phyloP scores from a whole-genome alignment of 2,797 vertebrate species.

The Arctocebus calabarensis region DNA sequence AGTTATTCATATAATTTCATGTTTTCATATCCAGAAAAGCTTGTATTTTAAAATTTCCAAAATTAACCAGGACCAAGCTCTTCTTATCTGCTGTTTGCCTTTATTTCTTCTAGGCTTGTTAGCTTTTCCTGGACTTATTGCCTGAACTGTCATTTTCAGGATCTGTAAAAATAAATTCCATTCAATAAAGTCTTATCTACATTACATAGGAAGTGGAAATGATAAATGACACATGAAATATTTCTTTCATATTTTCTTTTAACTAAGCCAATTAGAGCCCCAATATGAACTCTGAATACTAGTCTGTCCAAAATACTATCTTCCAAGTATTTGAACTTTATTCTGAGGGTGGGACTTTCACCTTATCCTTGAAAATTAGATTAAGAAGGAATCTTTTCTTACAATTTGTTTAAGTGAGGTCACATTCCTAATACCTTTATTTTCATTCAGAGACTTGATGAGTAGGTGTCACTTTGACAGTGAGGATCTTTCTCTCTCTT shows the following conservation, averaged over 20 bases:
- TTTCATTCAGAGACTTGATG: conserved; percentile 83
- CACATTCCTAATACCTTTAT: conserved; percentile 59
- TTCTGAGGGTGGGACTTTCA: conserved; percentile 69
- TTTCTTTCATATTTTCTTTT: conserved; percentile 70
- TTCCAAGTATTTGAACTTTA: conserved; percentile 51
- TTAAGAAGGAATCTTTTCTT: conserved; percentile 80
- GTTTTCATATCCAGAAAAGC: conserved; percentile 34
- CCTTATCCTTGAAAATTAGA: conserved; percentile 72
- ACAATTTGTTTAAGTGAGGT: conserved; percentile 79
- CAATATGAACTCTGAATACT: background rate
- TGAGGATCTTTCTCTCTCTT: conserved; percentile 80
- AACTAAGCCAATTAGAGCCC: conserved; percentile 46
- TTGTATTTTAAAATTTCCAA: conserved; percentile 8
- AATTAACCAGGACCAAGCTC: conserved; percentile 32
- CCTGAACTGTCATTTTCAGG: conserved; percentile 14
- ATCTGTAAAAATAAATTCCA: conserved; percentile 68
- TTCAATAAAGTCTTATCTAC: conserved; percentile 16
- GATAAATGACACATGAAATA: conserved; percentile 37
- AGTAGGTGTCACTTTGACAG: conserved; percentile 84
- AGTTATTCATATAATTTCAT: conserved; percentile 25
- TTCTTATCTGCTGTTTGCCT: background rate
- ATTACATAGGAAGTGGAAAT: conserved; percentile 61
- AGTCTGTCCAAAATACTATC: background rate
- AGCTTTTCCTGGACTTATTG: conserved; percentile 62
- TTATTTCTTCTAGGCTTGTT: conserved; percentile 66